Percentiles rank a stretch among this genome's conserved stretches.
phyloP scores from a whole-genome alignment of 1,140 invertebrate species.

The Sipha flava region DNA sequence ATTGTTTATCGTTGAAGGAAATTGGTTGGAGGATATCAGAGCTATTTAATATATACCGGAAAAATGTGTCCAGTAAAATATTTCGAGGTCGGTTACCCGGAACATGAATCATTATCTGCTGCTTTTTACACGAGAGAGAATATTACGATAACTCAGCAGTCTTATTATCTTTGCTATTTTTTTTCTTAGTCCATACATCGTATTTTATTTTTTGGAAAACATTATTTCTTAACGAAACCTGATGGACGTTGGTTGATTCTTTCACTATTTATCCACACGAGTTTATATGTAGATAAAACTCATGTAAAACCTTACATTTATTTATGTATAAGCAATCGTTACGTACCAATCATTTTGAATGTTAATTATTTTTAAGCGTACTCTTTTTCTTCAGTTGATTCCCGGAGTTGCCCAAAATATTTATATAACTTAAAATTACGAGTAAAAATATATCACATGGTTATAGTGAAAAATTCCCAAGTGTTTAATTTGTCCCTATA shows the following conservation, averaged over 20 bases:
- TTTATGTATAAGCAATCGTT: too few species aligned
- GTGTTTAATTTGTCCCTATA: background rate
- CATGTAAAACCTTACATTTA: too few species aligned
- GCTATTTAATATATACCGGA: background rate
- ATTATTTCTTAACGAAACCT: background rate
- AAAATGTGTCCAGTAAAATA: conserved; percentile 5
- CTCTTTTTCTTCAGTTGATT: too few species aligned
- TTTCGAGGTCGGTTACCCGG: background rate
- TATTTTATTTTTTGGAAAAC: background rate
- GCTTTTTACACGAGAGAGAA: background rate
- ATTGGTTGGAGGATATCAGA: background rate
- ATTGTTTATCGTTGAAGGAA: background rate
- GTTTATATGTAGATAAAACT: background rate
- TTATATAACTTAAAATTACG: too few species aligned
- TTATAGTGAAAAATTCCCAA: background rate
- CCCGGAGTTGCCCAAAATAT: background rate
- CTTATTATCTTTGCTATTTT: background rate
- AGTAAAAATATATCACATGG: background rate
- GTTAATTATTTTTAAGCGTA: too few species aligned
- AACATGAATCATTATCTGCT: background rate
- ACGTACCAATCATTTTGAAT: too few species aligned
- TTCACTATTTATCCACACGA: background rate
- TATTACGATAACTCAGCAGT: background rate
- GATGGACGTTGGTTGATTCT: background rate
- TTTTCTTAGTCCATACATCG: background rate